These are phyloP conservation scores for Chrysomela aeneicollis DNA, from an alignment of 2,888 invertebrate genomes.

Conservation along the genomic window DNA sequence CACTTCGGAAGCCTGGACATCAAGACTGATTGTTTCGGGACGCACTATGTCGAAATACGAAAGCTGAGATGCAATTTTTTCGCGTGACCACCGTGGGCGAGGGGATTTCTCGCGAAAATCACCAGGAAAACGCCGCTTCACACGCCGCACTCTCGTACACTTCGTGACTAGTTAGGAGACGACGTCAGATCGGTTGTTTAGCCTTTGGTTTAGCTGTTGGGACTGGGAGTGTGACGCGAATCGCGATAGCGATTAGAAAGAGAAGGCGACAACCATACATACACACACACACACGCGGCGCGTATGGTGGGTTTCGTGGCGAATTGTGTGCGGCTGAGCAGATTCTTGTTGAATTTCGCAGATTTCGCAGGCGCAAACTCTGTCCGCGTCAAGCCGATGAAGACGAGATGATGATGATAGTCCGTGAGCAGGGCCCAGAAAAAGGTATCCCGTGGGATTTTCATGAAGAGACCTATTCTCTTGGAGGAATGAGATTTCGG, in stretches of 20 bases:
- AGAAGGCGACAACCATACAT: not conserved
- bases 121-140: not conserved
- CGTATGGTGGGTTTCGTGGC: too few relatives aligned
- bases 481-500: too few relatives aligned
- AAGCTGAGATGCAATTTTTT: constrained; percentile 4
- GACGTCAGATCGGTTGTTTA: constrained; percentile 8
- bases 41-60: constrained; percentile 21
- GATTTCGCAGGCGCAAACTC: too few relatives aligned
- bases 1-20: constrained; percentile 44
- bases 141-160: not conserved
- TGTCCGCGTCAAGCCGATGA: too few relatives aligned
- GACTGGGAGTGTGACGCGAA: not conserved
- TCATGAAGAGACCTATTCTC: too few relatives aligned
- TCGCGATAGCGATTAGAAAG: not conserved
- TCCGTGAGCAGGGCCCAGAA: too few relatives aligned
- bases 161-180: not conserved
- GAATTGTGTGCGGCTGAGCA: not conserved
- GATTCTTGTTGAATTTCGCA: too few relatives aligned
- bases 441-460: too few relatives aligned
- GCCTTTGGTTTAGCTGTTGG: not conserved
- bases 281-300: not conserved
- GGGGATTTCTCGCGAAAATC: not conserved
- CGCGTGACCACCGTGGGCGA: not conserved
- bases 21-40: constrained; percentile 28
- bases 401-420: too few relatives aligned